Percentiles rank a stretch among this genome's conserved stretches.
phyloP scores from a whole-genome alignment of 1,140 invertebrate species.

The Belonocnema kinseyi region DNA sequence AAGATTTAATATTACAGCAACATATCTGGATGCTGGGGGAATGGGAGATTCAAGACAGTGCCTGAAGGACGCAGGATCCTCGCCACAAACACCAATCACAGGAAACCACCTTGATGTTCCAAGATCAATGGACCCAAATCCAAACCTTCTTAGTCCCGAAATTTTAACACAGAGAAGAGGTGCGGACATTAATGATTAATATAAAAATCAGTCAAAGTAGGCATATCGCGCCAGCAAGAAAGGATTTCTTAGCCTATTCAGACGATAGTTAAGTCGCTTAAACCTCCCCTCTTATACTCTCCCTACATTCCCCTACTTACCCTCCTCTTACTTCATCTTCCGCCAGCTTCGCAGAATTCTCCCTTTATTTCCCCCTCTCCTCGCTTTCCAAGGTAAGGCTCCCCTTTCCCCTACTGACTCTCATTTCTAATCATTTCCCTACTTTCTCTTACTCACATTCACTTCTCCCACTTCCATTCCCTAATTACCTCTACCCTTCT shows the following conservation, averaged over 20 bases:
- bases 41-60: slow-evolving; percentile 79
- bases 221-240: no score
- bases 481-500: no score
- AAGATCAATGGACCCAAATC: slow-evolving; percentile 82
- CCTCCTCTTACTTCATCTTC: no score
- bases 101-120: slow-evolving; percentile 88
- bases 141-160: slow-evolving; percentile 88
- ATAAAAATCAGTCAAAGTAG: background rate
- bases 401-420: no score
- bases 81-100: slow-evolving; percentile 78
- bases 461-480: no score
- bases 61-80: slow-evolving; percentile 80
- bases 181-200: slow-evolving; percentile 54
- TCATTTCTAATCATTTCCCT: no score
- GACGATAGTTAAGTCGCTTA: slow-evolving; percentile 25
- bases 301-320: no score
- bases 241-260: no score
- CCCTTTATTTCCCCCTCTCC: no score
- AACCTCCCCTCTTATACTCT: background rate
- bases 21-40: slow-evolving; percentile 73
- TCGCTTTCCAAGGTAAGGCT: no score
- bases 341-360: no score
- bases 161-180: slow-evolving; percentile 84
- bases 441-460: no score
- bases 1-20: slow-evolving; percentile 62